phyloP scores from a whole-genome alignment of 1,140 invertebrate species.

The Teleopsis dalmanni region DNA sequence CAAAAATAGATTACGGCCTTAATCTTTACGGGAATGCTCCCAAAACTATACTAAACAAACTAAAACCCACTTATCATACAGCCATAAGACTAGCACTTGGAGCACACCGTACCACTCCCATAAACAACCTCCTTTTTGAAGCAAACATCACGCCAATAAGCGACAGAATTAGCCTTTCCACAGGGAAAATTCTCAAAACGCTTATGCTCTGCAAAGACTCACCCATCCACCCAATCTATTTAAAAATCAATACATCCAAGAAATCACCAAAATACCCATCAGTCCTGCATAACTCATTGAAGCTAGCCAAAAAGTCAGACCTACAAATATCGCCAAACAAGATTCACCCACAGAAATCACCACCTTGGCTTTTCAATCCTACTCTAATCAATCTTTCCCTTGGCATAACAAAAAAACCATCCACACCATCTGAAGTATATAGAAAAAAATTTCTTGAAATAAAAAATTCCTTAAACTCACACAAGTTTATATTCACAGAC shows the following conservation, averaged over 20 bases:
- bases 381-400: not conserved
- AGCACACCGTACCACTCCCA: too few relatives aligned
- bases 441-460: not conserved
- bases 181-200: not conserved
- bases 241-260: not conserved
- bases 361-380: not conserved
- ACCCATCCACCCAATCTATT: not conserved
- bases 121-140: too few relatives aligned
- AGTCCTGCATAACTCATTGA: not conserved
- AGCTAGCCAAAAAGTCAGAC: not conserved
- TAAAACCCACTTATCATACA: too few relatives aligned
- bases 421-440: constrained; percentile 3
- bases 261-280: not conserved
- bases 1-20: constrained; percentile 12
- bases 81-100: constrained; percentile 3
- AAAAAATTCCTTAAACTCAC: constrained; percentile 4
- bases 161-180: too few relatives aligned
- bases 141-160: too few relatives aligned
- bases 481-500: constrained; percentile 11
- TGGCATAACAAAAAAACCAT: not conserved
- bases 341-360: not conserved
- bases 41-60: too few relatives aligned
- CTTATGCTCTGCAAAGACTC: not conserved
- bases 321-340: not conserved
- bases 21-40: constrained; percentile 12